Evolutionary conservation across 2,888 invertebrate species (phyloP).

Genomic region (Agrilus biguttatus): DNA sequence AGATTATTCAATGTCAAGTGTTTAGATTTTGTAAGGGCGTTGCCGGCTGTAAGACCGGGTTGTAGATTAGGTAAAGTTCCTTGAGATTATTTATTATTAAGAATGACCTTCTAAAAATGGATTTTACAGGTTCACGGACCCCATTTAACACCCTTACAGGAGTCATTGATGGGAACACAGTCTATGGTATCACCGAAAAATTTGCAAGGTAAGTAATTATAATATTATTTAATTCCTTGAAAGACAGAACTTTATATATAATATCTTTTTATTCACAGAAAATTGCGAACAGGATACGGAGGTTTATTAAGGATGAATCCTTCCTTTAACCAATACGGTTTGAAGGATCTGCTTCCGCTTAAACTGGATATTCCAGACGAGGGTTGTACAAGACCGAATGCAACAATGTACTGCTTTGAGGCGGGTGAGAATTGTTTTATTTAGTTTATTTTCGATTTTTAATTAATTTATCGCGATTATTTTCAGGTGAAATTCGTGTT

Average conservation of each 20-base stretch:
- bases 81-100: neutral
- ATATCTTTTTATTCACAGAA: slow-evolving; percentile 35
- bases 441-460: neutral
- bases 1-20: slow-evolving; percentile 70
- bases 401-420: slow-evolving; percentile 85
- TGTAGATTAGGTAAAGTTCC: slow-evolving; percentile 57
- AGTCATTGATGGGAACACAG: slow-evolving; percentile 76
- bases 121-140: slow-evolving; percentile 53
- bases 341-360: slow-evolving; percentile 75
- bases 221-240: neutral
- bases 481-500: slow-evolving; percentile 73
- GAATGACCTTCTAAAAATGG: neutral
- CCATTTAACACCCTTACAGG: slow-evolving; percentile 81
- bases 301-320: slow-evolving; percentile 80
- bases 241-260: neutral
- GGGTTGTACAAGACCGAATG: slow-evolving; percentile 80
- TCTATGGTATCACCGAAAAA: slow-evolving; percentile 74
- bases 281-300: slow-evolving; percentile 66
- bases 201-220: slow-evolving; percentile 49
- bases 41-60: slow-evolving; percentile 75
- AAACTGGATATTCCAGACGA: slow-evolving; percentile 85
- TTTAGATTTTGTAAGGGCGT: slow-evolving; percentile 79
- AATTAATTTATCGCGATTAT: neutral
- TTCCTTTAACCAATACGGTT: slow-evolving; percentile 71
- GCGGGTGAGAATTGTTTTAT: slow-evolving; percentile 44